Conservation (phyloP, 2,113 vertebrate species). For the Salvelinus alpinus region DNA sequence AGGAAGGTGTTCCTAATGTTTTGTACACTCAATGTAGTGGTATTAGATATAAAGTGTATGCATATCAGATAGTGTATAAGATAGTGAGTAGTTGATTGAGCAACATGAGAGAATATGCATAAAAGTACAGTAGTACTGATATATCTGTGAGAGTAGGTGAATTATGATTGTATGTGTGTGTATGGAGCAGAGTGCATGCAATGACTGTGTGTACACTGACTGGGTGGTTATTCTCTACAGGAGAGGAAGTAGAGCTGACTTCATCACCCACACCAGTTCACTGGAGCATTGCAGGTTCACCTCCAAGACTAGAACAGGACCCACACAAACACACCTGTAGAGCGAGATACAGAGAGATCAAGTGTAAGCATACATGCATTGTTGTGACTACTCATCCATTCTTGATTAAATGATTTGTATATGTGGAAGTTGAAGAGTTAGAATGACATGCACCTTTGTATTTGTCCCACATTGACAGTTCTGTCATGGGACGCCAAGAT, state of each 20-base stretch:
- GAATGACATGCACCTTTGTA: slow-evolving; percentile 61
- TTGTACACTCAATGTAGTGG: not conserved
- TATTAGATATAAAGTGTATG: not conserved
- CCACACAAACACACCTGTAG: slow-evolving; percentile 66
- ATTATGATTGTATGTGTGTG: no score
- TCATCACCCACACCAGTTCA: slow-evolving; percentile 70
- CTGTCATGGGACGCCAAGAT: slow-evolving; percentile 72
- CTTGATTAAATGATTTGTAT: not conserved
- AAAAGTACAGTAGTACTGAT: no score
- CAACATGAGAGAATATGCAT: no score
- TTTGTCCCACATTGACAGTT: slow-evolving; percentile 75
- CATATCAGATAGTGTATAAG: no score
- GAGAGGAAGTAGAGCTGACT: slow-evolving; percentile 73
- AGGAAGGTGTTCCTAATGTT: no score
- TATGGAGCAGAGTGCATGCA: not conserved
- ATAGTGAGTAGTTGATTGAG: no score
- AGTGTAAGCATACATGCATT: not conserved
- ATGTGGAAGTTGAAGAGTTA: no score
- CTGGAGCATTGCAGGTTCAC: slow-evolving; percentile 59
- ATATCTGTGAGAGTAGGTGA: no score
- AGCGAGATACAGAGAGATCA: not conserved
- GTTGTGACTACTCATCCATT: not conserved
- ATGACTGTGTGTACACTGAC: not conserved
- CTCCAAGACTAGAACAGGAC: slow-evolving; percentile 64
- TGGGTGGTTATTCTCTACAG: slow-evolving; percentile 57